Conservation (phyloP, 2,888 invertebrate genomes). For the Orgyia antiqua region DNA sequence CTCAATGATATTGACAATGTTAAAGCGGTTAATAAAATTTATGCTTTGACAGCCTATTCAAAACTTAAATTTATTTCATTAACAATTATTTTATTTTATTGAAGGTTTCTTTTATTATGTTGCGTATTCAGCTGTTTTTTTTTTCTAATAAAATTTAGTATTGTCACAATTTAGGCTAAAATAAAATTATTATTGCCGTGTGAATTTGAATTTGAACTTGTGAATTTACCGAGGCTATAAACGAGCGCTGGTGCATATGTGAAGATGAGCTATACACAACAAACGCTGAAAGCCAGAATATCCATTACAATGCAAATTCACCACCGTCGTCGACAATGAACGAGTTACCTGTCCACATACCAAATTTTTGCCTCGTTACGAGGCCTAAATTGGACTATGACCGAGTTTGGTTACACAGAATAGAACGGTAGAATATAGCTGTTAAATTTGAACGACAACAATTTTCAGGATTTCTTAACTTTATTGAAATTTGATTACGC, state of each 20-base stretch:
- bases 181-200: conserved; percentile 21
- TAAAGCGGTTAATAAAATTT: conserved; percentile 11
- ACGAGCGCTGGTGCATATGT: conserved; percentile 38
- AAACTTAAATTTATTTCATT: conserved; percentile 6
- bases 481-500: conserved; percentile 21
- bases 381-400: conserved; percentile 55
- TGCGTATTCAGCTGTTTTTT: no score
- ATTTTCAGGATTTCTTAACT: conserved; percentile 15
- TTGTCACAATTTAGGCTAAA: conserved; percentile 8
- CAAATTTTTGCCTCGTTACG: conserved; percentile 59
- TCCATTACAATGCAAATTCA: conserved; percentile 73
- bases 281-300: conserved; percentile 42
- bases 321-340: conserved; percentile 51
- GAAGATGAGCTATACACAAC: conserved; percentile 43
- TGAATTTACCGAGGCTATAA: conserved; percentile 36
- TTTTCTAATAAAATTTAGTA: no score
- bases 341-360: conserved; percentile 52
- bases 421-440: conserved; percentile 19
- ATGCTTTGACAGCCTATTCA: conserved; percentile 16
- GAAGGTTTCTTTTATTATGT: not conserved
- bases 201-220: conserved; percentile 29
- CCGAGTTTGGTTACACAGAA: conserved; percentile 41
- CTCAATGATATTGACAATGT: conserved; percentile 19
- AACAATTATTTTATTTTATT: conserved; percentile 4
- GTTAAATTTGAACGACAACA: conserved; percentile 17